Percentiles rank a stretch among this genome's conserved stretches.
Evolutionary conservation across 2,888 invertebrate genomes (phyloP).

Genomic region (Drosophila silvestris): DNA sequence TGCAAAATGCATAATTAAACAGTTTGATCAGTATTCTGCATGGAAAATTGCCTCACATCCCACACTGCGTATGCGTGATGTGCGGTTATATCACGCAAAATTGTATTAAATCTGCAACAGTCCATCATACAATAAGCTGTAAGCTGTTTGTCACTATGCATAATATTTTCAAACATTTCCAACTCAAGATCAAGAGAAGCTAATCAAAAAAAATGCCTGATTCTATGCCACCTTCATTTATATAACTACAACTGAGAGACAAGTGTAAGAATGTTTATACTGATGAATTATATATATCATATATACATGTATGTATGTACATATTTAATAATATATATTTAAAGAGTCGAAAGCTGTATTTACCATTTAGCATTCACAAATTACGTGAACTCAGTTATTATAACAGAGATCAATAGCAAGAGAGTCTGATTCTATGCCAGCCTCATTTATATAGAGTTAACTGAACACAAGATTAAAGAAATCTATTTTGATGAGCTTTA

Average conservation of each 20-base stretch:
- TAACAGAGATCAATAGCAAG: neutral
- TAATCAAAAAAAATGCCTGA: neutral
- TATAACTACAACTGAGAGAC: neutral
- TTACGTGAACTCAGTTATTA: neutral
- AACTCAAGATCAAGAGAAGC: neutral
- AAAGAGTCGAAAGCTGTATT: neutral
- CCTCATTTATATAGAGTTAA: neutral
- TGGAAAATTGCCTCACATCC: neutral
- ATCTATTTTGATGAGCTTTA: neutral
- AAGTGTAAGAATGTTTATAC: neutral
- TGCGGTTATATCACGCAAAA: neutral
- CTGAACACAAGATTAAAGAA: neutral
- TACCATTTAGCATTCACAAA: neutral
- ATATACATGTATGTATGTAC: no score
- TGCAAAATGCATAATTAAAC: conserved; percentile 70
- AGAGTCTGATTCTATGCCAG: neutral
- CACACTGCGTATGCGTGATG: conserved; percentile 26
- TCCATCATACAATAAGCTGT: neutral
- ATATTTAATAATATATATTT: neutral
- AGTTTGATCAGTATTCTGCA: conserved; percentile 17
- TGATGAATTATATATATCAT: neutral
- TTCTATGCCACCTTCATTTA: neutral
- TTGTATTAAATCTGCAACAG: neutral
- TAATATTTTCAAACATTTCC: neutral
- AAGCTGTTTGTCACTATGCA: neutral